phyloP scores from a whole-genome alignment of 2,888 invertebrate genomes.

The Volucella bombylans region DNA sequence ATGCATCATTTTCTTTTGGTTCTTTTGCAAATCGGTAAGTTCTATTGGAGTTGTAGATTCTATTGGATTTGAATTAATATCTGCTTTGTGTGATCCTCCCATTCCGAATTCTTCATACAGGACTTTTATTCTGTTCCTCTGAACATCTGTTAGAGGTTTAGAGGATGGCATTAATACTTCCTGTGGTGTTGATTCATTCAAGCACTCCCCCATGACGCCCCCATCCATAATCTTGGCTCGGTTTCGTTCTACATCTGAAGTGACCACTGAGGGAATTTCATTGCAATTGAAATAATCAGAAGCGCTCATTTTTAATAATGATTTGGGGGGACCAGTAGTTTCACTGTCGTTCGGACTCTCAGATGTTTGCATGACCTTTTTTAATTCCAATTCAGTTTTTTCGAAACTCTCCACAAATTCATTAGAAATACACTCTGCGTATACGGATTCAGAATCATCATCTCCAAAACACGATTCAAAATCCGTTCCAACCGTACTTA shows the following conservation, averaged over 20 bases:
- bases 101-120: slow-evolving; percentile 85
- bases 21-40: slow-evolving; percentile 80
- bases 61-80: slow-evolving; percentile 78
- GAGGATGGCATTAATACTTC: slow-evolving; percentile 9
- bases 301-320: slow-evolving; percentile 75
- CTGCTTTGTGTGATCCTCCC: slow-evolving; percentile 76
- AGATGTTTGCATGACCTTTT: slow-evolving; percentile 53
- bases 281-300: slow-evolving; percentile 80
- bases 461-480: slow-evolving; percentile 77
- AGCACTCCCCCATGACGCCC: slow-evolving; percentile 68
- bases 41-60: slow-evolving; percentile 48
- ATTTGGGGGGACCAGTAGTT: not conserved
- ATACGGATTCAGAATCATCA: slow-evolving; percentile 75
- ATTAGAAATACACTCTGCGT: slow-evolving; percentile 76
- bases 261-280: slow-evolving; percentile 66
- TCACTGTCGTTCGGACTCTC: not conserved
- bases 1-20: slow-evolving; percentile 80
- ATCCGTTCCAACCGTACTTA: slow-evolving; percentile 75
- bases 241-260: slow-evolving; percentile 76
- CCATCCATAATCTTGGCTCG: slow-evolving; percentile 76
- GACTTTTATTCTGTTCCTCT: slow-evolving; percentile 85
- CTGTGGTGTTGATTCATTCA: slow-evolving; percentile 59
- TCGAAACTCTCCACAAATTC: slow-evolving; percentile 75
- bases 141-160: slow-evolving; percentile 84
- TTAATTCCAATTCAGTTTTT: slow-evolving; percentile 74